Percentiles rank a stretch among this genome's conserved stretches.
These are phyloP conservation scores for Melanogrammus aeglefinus DNA, from an alignment of 2,797 vertebrate genomes.

Conservation along the genomic window DNA sequence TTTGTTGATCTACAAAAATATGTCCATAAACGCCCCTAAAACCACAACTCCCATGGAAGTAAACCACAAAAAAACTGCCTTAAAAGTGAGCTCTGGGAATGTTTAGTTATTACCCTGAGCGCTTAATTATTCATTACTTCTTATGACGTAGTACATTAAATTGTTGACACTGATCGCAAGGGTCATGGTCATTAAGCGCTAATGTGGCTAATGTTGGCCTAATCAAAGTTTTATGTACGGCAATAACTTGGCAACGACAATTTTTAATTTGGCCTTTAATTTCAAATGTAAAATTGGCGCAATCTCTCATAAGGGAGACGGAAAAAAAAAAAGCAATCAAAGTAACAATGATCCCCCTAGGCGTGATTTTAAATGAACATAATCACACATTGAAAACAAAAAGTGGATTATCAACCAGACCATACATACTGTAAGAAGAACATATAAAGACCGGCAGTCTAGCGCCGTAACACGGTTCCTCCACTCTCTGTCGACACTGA, in stretches of 20 bases:
- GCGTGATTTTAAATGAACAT: constrained; percentile 54
- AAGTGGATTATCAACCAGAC: not conserved
- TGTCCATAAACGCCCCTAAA: constrained; percentile 11
- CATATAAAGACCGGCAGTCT: not conserved
- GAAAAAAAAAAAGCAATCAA: constrained; percentile 60
- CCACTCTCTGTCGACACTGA: not conserved
- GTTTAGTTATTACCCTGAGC: constrained; percentile 36
- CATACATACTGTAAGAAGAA: not conserved
- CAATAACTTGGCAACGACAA: constrained; percentile 98
- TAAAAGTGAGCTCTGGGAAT: constrained; percentile 24
- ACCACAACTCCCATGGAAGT: constrained; percentile 32
- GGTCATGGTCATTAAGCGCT: constrained; percentile 94
- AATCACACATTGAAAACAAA: constrained; percentile 50
- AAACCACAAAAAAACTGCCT: constrained; percentile 24
- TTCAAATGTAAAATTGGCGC: constrained; percentile 88
- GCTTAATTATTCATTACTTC: constrained; percentile 71
- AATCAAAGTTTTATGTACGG: constrained; percentile 99
- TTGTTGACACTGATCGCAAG: constrained; percentile 92
- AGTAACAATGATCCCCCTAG: constrained; percentile 68
- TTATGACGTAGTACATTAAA: constrained; percentile 83
- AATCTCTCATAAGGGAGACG: constrained; percentile 84
- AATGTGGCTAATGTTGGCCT: constrained; percentile 92
- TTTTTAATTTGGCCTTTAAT: constrained; percentile 98
- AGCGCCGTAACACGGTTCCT: not conserved
- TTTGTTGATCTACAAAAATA: not conserved